phyloP scores from a whole-genome alignment of 2,113 vertebrate genomes.

The human region DNA sequence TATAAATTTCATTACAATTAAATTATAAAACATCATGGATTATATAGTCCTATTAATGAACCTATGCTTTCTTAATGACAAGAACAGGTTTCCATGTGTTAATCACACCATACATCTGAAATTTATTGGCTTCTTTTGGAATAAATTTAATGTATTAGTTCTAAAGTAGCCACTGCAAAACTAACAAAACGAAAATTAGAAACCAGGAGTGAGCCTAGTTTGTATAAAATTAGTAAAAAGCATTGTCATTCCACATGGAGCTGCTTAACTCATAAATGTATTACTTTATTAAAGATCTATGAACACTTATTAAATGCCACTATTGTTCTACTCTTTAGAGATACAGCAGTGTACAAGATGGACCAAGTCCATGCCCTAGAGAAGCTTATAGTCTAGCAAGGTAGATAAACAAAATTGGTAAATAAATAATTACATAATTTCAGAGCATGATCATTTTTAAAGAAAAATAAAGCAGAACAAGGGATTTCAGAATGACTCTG shows the following conservation, averaged over 20 bases:
- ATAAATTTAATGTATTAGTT: background rate
- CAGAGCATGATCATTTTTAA: background rate
- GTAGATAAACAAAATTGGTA: background rate
- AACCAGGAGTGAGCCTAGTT: background rate
- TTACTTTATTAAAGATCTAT: background rate
- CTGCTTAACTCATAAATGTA: background rate
- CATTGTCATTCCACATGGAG: background rate
- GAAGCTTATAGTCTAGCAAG: background rate
- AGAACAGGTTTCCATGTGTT: too few species aligned
- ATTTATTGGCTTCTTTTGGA: too few species aligned
- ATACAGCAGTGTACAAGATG: background rate
- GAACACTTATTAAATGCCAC: background rate
- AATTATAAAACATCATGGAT: too few species aligned
- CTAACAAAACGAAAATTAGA: slow-evolving; percentile 6
- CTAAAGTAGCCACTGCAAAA: background rate
- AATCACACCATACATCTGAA: too few species aligned
- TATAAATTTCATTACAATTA: background rate
- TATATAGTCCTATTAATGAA: too few species aligned
- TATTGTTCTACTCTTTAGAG: background rate
- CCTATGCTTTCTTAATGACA: too few species aligned
- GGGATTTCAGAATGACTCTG: background rate
- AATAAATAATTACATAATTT: background rate
- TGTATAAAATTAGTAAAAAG: background rate
- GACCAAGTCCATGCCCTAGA: background rate
- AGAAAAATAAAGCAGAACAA: background rate